Percentiles rank a stretch among this genome's conserved stretches.
Conservation (phyloP, 1,140 invertebrate species). For the Ips typographus region DNA sequence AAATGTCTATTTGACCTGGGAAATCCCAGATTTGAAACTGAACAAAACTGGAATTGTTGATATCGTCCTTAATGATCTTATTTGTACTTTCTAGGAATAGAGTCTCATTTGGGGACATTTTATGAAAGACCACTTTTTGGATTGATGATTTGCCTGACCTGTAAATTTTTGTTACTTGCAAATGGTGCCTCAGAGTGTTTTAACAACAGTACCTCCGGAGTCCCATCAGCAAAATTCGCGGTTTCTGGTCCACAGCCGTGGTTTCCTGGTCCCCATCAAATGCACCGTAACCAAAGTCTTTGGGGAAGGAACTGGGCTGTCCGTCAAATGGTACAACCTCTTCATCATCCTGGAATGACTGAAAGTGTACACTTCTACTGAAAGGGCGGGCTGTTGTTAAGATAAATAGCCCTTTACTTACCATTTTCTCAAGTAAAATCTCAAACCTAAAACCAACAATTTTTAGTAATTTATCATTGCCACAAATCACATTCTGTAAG, state of each 20-base stretch:
- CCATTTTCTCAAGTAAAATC: neutral
- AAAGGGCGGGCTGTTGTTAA: neutral
- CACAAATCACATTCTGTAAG: too few relatives aligned
- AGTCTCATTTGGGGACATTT: conserved; percentile 99
- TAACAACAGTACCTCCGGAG: conserved; percentile 67
- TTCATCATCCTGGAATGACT: conserved; percentile 66
- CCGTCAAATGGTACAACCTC: conserved; percentile 55
- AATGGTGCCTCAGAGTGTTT: neutral
- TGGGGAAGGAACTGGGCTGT: conserved; percentile 77
- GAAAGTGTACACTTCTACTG: conserved; percentile 4
- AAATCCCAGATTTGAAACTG: conserved; percentile 99
- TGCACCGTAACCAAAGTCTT: conserved; percentile 88
- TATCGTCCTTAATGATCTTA: conserved; percentile 97
- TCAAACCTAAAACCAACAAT: too few relatives aligned
- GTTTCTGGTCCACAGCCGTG: conserved; percentile 73
- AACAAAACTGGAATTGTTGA: conserved; percentile 96
- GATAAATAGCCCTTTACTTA: neutral
- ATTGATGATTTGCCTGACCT: conserved; percentile 99
- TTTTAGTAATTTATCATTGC: too few relatives aligned
- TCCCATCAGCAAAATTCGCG: conserved; percentile 94
- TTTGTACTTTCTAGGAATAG: conserved; percentile 98
- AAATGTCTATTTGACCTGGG: conserved; percentile 97
- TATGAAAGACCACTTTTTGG: conserved; percentile 99
- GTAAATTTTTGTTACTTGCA: conserved; percentile 34
- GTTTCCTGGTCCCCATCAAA: conserved; percentile 70